Conservation (phyloP, 2,888 invertebrate genomes). For the Mystacides longicornis region DNA sequence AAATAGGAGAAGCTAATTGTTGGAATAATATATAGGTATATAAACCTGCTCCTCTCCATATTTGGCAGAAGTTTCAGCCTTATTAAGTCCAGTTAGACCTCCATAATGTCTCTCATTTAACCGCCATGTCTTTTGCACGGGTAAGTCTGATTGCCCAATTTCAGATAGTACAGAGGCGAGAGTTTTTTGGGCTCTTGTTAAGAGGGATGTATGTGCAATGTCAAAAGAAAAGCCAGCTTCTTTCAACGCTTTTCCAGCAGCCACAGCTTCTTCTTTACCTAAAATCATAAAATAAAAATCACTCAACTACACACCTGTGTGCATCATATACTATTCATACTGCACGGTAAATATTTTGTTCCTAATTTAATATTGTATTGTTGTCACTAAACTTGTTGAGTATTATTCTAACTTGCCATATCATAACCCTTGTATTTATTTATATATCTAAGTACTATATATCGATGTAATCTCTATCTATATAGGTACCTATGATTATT, state of each 20-base stretch:
- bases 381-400: no score
- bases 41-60: conserved; percentile 75
- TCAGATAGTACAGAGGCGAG: conserved; percentile 59
- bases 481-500: no score
- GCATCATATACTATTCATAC: no score
- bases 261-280: conserved; percentile 61
- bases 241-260: conserved; percentile 67
- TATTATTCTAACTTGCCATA: no score
- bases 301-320: no score
- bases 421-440: no score
- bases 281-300: conserved; percentile 3
- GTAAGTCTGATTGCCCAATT: conserved; percentile 59
- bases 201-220: conserved; percentile 70
- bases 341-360: no score
- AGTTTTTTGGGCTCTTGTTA: conserved; percentile 72
- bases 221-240: conserved; percentile 66
- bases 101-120: conserved; percentile 86
- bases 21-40: background rate
- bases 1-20: background rate
- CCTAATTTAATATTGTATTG: no score
- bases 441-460: no score
- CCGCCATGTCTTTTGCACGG: conserved; percentile 69
- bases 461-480: no score
- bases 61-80: conserved; percentile 75
- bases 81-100: conserved; percentile 76